Conservation (phyloP, 2,888 invertebrate species). For the Habrosyne pyritoides region DNA sequence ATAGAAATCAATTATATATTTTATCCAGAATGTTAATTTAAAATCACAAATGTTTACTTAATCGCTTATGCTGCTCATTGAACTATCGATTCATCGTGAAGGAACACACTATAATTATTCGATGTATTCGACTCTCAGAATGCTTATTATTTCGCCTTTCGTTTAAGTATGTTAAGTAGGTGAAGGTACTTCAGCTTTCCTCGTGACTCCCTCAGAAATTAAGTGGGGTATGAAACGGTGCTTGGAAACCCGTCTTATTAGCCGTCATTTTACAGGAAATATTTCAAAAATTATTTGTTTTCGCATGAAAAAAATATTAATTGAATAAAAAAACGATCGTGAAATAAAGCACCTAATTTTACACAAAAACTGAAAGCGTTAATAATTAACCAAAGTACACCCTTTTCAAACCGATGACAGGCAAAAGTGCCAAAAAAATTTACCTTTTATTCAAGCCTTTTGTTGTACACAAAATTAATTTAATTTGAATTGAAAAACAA, state of each 20-base stretch:
- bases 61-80: neutral
- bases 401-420: constrained; percentile 31
- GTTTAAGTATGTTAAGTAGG: neutral
- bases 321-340: neutral
- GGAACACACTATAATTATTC: too few species aligned
- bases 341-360: neutral
- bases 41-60: neutral
- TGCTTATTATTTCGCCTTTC: neutral
- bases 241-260: neutral
- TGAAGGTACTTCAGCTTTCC: neutral
- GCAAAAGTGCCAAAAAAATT: constrained; percentile 13
- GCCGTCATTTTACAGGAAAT: neutral
- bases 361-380: constrained; percentile 1
- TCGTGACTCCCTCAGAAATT: neutral
- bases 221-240: neutral
- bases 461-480: constrained; percentile 12
- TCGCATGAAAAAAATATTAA: neutral
- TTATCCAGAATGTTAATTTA: too few species aligned
- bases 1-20: too few species aligned
- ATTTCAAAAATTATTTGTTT: neutral
- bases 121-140: neutral
- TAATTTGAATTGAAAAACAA: constrained; percentile 12
- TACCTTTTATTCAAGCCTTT: constrained; percentile 11
- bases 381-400: constrained; percentile 6
- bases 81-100: neutral